Evolutionary conservation across 2,797 vertebrate genomes (phyloP).

Genomic region (Petrocephalus schoutedeni): DNA sequence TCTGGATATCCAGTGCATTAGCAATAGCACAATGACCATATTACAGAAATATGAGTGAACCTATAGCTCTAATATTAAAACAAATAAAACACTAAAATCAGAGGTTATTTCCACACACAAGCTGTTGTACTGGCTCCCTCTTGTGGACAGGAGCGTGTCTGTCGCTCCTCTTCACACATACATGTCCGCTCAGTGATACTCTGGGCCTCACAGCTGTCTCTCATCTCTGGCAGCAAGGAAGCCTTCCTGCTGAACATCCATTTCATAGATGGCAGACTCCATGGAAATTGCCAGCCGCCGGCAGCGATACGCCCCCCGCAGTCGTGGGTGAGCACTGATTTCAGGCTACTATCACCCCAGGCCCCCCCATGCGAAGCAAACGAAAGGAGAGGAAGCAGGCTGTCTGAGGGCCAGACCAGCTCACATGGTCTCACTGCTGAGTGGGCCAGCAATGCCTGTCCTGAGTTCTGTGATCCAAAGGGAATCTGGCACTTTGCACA

Average conservation of each 20-base stretch:
- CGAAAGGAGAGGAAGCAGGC: not conserved
- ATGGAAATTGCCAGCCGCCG: not conserved
- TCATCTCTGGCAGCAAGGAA: not conserved
- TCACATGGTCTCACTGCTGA: not conserved
- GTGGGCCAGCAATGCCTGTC: not conserved
- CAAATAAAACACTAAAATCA: not conserved
- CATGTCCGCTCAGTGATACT: not conserved
- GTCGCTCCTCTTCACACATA: not conserved
- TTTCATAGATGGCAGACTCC: not conserved
- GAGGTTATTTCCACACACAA: not conserved
- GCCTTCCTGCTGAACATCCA: not conserved
- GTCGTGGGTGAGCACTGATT: not conserved
- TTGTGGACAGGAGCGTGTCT: not conserved
- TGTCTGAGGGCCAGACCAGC: not conserved
- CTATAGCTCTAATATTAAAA: constrained; percentile 9
- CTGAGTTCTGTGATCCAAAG: not conserved
- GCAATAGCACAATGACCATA: not conserved
- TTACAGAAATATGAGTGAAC: not conserved
- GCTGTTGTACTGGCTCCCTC: not conserved
- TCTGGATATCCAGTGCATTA: not conserved
- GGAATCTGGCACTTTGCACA: not conserved
- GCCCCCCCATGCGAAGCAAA: not conserved
- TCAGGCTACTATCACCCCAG: not conserved
- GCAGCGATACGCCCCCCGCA: no score
- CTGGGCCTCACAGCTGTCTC: not conserved